phyloP scores from a whole-genome alignment of 2,888 invertebrate species.

The Pegoplata infirma region DNA sequence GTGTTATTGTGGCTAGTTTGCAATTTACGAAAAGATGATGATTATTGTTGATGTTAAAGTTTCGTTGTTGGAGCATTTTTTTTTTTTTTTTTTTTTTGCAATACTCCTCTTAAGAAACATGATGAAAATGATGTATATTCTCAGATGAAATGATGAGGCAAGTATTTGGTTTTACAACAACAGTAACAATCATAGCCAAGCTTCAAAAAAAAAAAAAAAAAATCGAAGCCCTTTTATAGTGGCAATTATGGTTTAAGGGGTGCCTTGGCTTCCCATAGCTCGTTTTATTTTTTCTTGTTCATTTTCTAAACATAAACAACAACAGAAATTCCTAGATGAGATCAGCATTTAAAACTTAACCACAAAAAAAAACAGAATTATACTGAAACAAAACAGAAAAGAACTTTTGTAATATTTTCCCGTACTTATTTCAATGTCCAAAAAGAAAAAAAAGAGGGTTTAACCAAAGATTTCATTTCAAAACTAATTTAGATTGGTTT shows the following conservation, averaged over 20 bases:
- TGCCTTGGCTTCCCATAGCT: conserved; percentile 48
- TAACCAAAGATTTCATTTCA: conserved; percentile 53
- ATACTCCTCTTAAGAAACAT: conserved; percentile 45
- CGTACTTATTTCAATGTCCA: background rate
- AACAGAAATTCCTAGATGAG: conserved; percentile 55
- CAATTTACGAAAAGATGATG: conserved; percentile 56
- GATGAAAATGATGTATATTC: conserved; percentile 54
- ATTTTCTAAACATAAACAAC: conserved; percentile 15
- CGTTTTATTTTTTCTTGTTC: conserved; percentile 10
- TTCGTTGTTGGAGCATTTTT: conserved; percentile 28
- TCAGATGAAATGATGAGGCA: conserved; percentile 58
- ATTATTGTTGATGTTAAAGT: conserved; percentile 48
- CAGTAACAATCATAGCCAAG: too few relatives aligned
- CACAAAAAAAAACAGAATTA: conserved; percentile 40
- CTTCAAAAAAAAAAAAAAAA: conserved; percentile 11
- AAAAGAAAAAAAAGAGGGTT: conserved; percentile 10
- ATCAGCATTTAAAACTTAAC: conserved; percentile 51
- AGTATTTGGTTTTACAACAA: conserved; percentile 27
- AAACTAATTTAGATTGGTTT: conserved; percentile 60
- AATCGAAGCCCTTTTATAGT: conserved; percentile 54
- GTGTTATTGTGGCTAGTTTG: conserved; percentile 53
- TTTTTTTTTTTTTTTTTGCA: conserved; percentile 17
- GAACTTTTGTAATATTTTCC: conserved; percentile 23
- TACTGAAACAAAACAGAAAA: conserved; percentile 5
- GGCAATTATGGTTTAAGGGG: conserved; percentile 54